Base-by-base conservation (phyloP, 2,888 invertebrate species). In the Pristionchus japonicus region DNA sequence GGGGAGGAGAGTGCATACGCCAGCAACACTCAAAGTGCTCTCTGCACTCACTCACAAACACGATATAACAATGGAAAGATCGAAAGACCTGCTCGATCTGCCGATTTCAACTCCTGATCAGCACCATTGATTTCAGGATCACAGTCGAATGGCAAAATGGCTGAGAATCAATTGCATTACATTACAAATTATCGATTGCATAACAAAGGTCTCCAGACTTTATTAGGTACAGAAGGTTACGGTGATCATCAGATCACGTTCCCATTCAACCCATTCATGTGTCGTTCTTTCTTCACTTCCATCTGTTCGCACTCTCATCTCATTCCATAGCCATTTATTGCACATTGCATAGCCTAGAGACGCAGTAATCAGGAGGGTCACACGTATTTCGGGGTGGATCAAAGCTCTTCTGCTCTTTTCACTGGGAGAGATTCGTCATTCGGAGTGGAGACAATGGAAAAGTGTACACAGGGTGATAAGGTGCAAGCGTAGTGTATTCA, bases 391-490 rank as follows among this genome's bases (percentile, higher is more conserved):
- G 70, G 77, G 77, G 77, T 17, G 43, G 77, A 77, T 77, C 77
- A 77, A 77, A 77, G 77, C 77, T 77, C 77, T 77, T 40, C 43
- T 57, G 37, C n/a, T 23, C 40, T 77, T n/a, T 77, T 47, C 27
- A 47, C 43, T 47, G 43, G n/a, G 43, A 43, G 77, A 77, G 77
- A 77, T 77, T 77, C 77, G 77, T 77, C 77, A 77, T 77, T 77
- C 77, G 77, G 77, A 47, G 27, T 47, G 43, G 40, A 74, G 40
- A 40, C 37, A 74, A 74, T 23, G 77, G 27, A 43, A 3, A 34
- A 77, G 27, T 77, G 77, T 77, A 77, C 77, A 77, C 23, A 40
- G 77, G 47, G n/a, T 77, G 77, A 77, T 77, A 77, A 77, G 77
- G 43, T 27, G 27, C 43, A 40, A 31, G 17, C 47, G 43, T n/a